A percentile compares a stretch with the other conserved stretches of the same genome.
These are phyloP conservation scores for Galaxea fascicularis DNA, from an alignment of 92 coral and sea anemone species.

Conservation along the genomic window DNA sequence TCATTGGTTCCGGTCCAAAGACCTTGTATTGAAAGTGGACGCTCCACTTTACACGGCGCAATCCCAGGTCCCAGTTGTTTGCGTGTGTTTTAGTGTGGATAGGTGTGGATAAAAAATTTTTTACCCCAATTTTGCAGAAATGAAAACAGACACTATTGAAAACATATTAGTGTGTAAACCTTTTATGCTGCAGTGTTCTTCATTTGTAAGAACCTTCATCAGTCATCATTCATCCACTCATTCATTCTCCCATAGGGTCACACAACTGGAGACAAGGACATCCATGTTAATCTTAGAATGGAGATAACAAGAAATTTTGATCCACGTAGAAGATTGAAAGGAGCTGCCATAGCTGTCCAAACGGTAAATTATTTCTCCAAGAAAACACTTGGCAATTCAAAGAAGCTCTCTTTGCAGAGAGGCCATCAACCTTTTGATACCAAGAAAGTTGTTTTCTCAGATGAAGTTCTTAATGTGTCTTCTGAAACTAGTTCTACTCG, in stretches of 20 bases:
- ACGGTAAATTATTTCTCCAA: slow-evolving; percentile 89
- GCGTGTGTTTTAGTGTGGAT: no score
- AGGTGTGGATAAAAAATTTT: no score
- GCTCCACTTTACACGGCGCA: no score
- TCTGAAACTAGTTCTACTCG: slow-evolving; percentile 7
- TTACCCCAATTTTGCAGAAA: no score
- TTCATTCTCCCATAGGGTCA: slow-evolving; percentile 71
- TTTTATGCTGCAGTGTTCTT: no score
- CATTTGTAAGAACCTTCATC: neutral
- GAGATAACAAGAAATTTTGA: slow-evolving; percentile 95
- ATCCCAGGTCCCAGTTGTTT: no score
- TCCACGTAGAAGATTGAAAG: slow-evolving; percentile 79
- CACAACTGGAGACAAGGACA: slow-evolving; percentile 88
- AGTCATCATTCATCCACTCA: neutral
- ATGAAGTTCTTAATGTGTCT: slow-evolving; percentile 58
- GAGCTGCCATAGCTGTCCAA: slow-evolving; percentile 87
- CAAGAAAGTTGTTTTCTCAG: slow-evolving; percentile 52
- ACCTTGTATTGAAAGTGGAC: no score
- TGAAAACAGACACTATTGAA: no score
- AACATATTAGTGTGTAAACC: no score
- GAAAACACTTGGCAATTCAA: slow-evolving; percentile 45
- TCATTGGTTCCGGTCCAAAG: no score
- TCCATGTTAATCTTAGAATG: slow-evolving; percentile 84
- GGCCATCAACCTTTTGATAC: slow-evolving; percentile 24
- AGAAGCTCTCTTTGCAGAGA: slow-evolving; percentile 23